phyloP scores from a whole-genome alignment of 1,140 invertebrate species.

The Drosophila persimilis region DNA sequence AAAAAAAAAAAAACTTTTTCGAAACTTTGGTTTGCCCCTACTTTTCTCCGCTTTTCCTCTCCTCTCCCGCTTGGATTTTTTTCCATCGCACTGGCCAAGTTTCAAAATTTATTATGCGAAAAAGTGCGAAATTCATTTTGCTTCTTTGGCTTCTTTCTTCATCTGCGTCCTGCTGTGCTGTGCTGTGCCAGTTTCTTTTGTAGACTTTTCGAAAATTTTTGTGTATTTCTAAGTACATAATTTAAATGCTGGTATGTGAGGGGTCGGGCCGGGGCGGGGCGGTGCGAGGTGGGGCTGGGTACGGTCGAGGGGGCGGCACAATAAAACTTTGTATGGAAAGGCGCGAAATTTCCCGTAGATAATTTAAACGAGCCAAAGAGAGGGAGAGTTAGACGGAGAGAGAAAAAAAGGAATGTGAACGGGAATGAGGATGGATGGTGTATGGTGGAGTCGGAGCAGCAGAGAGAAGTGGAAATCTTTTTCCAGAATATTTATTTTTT shows the following conservation, averaged over 20 bases:
- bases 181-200: conserved; percentile 76
- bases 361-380: conserved; percentile 67
- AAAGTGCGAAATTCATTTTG: conserved; percentile 83
- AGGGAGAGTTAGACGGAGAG: background rate
- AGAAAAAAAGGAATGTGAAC: background rate
- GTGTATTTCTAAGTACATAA: conserved; percentile 82
- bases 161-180: conserved; percentile 62
- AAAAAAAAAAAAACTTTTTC: conserved; percentile 82
- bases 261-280: background rate
- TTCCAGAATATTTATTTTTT: conserved; percentile 50
- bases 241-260: conserved; percentile 72
- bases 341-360: conserved; percentile 75
- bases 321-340: conserved; percentile 77
- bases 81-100: conserved; percentile 71
- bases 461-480: conserved; percentile 43
- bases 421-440: conserved; percentile 7
- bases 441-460: background rate
- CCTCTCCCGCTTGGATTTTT: conserved; percentile 36
- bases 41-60: conserved; percentile 20
- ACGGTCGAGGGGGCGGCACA: conserved; percentile 39
- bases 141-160: conserved; percentile 43
- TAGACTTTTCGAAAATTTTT: conserved; percentile 76
- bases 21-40: conserved; percentile 65
- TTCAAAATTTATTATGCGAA: conserved; percentile 83
- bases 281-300: background rate